Evolutionary conservation across 2,113 vertebrate genomes (phyloP), one percentile per base, ranked within the genome.

Genomic region (Cynoglossus semilaevis): DNA sequence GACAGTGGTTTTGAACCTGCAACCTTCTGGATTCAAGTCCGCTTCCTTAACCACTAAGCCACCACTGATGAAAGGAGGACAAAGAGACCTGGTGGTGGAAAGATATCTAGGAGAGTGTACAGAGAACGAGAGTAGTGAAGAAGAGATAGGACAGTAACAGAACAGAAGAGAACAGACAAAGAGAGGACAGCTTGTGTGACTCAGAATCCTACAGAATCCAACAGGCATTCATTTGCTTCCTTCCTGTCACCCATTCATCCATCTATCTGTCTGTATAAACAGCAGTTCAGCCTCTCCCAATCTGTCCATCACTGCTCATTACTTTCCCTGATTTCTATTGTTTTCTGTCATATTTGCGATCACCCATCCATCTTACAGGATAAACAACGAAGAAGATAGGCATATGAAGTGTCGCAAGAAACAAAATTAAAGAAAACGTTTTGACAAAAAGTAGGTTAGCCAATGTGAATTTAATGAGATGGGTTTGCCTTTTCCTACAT

Each of bases 261-360:
- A 56, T 72, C 61, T 42, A 60, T 54, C 79, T 7, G 57, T 65
- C 78, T 56, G 67, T 69, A 65, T 61, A 54, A 72, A 79, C 71
- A 72, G 53, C 63, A 51, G 59, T 48, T 52, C 68, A 58, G 63
- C 55, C 15, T 59, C 62, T 44, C 63, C 45, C 48, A 55, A 76
- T 80, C 61, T 77, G 82, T 86, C 84, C 65, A 83, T 86, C 84
- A 84, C 65, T 53, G 69, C 72, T 81, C 73, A 82, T 85, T 81
- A 81, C 49, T 47, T 52, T 54, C 44, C 43, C 59, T 12, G 3
- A 48, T 74, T 70, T 77, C 68, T 65, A 72, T 51, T 81, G 71
- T 41, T 68, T 58, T 60, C 71, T 61, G 52, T 74, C 77, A 73
- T 71, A 66, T 57, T 52, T 66, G 72, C 22, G 50, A 69, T 50